Percentiles rank a stretch among this genome's conserved stretches.
phyloP scores from a whole-genome alignment of 2,113 vertebrate genomes.

The Aythya baeri region DNA sequence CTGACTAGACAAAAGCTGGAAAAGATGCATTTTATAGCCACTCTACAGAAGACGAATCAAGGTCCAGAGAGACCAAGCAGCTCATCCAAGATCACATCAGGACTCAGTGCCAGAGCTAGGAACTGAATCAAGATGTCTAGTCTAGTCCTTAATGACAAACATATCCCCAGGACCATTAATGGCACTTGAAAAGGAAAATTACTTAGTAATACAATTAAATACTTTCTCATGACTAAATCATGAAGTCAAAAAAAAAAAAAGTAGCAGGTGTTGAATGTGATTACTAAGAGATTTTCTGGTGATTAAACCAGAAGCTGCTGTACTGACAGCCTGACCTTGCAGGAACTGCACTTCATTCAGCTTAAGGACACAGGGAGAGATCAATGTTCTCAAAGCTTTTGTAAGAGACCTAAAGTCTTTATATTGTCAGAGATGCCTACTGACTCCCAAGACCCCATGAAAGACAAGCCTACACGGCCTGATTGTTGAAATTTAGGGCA shows the following conservation, averaged over 20 bases:
- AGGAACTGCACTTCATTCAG: background rate
- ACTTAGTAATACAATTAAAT: background rate
- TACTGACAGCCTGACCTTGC: background rate
- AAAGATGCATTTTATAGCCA: background rate
- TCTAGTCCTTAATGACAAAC: background rate
- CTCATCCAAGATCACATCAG: background rate
- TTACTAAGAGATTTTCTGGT: background rate
- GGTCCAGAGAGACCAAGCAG: background rate
- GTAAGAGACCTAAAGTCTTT: background rate
- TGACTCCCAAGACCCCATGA: background rate
- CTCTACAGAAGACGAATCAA: background rate
- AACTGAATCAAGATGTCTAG: background rate
- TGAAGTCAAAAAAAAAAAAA: background rate
- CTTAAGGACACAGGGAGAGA: background rate
- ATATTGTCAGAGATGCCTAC: background rate
- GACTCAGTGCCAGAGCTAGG: background rate
- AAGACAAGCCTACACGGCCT: background rate
- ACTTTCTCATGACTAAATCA: background rate
- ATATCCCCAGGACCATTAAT: background rate
- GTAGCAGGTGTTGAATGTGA: background rate
- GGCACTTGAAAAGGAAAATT: slow-evolving; percentile 6
- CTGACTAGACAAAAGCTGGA: background rate
- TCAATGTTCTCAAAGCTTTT: background rate
- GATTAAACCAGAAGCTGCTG: background rate
- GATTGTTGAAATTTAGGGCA: background rate